Base-by-base conservation (phyloP, 2,888 invertebrate genomes). In the Muschampia plurimacula region DNA sequence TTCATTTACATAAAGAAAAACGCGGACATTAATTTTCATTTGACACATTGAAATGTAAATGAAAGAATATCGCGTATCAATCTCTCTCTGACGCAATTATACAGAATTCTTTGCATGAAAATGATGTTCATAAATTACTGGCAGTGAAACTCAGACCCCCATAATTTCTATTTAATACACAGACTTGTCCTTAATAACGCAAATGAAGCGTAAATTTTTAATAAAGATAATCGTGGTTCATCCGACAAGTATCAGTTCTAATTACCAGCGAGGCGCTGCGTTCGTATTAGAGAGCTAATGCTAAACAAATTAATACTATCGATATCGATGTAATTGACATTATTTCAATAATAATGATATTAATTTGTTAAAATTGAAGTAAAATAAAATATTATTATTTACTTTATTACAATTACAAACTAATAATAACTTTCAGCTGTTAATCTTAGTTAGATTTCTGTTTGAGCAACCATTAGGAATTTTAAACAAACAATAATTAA, bases 191-290 rank as follows among this genome's bases (percentile, higher is more conserved):
- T 77, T 82, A 78, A 77, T 76, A 74, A 76, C 68, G 70, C 75
- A 79, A 83, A 82, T 80, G 79, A 79, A 81, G 80, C 80, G 77
- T 80, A 77, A 79, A 78, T 77, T 81, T 82, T 81, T 82, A 82
- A 83, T 82, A 78, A 79, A 77, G 75, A 77, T 78, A 78, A 74
- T 75, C 74, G 72, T 73, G 73, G 73, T 69, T 75, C 75, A 75
- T 74, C 76, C 70, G 75, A 75, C 74, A 69, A 72, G 77, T 76
- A 79, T 78, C 78, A 76, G 72, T 75, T 79, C 78, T 78, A 78
- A 79, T 79, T 77, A 77, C 74, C 69, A 69, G 36, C 64, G 69
- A 75, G 74, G 41, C 60, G 39, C 55, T 60, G 41, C 67, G 67
- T 32, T 60, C 71, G 44, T 62, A 55, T 72, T 67, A 72, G 41